Conservation (phyloP, 1,140 invertebrate genomes). For the Penaeus japonicus region DNA sequence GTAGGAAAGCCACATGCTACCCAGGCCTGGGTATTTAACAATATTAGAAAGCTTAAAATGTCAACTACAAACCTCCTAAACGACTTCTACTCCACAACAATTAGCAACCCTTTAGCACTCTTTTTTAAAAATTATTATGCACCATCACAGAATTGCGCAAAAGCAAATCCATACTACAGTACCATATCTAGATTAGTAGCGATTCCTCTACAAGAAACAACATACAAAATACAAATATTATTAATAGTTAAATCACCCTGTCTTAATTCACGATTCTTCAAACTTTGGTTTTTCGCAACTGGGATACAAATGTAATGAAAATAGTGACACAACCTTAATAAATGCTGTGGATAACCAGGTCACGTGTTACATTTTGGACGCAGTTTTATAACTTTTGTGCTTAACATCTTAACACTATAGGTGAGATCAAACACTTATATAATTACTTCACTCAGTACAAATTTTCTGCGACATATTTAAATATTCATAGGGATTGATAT, state of each 20-base stretch:
- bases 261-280: slow-evolving; percentile 44
- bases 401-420: slow-evolving; percentile 34
- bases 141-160: slow-evolving; percentile 53
- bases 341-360: slow-evolving; percentile 11
- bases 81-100: slow-evolving; percentile 47
- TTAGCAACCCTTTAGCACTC: slow-evolving; percentile 52
- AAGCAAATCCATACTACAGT: slow-evolving; percentile 45
- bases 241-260: slow-evolving; percentile 51
- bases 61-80: slow-evolving; percentile 36
- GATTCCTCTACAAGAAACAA: slow-evolving; percentile 48
- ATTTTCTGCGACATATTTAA: neutral
- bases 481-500: too few species aligned
- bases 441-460: slow-evolving; percentile 7
- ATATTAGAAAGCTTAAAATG: slow-evolving; percentile 52
- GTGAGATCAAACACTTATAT: slow-evolving; percentile 47
- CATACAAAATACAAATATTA: slow-evolving; percentile 48
- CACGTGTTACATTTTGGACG: neutral
- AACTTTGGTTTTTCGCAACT: slow-evolving; percentile 50
- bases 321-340: slow-evolving; percentile 22
- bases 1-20: slow-evolving; percentile 50
- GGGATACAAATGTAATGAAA: slow-evolving; percentile 33
- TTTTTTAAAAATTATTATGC: slow-evolving; percentile 21
- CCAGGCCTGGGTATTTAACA: slow-evolving; percentile 46
- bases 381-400: neutral
- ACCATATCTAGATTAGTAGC: slow-evolving; percentile 51